Conservation (phyloP, 2,113 vertebrate species). For the Empidonax traillii region DNA sequence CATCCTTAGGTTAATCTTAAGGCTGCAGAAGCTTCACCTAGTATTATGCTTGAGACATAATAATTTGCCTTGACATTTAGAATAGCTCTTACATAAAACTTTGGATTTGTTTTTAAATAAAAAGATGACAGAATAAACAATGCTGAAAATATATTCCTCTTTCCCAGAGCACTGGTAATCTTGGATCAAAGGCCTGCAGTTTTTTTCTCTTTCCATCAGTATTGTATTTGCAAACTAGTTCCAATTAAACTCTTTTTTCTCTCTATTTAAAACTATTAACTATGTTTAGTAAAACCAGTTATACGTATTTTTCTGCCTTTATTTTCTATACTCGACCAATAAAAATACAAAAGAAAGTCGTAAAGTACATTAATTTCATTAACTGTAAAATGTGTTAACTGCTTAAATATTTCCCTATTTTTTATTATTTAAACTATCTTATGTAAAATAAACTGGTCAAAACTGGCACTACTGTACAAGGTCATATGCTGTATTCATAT, state of each 20-base stretch:
- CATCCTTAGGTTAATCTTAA: background rate
- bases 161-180: background rate
- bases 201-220: background rate
- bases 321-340: background rate
- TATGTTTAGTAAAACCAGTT: background rate
- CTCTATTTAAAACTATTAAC: background rate
- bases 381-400: background rate
- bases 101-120: background rate
- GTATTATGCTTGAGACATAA: background rate
- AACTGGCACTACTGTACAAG: background rate
- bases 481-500: background rate
- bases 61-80: constrained; percentile 14
- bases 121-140: background rate
- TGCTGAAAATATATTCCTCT: background rate
- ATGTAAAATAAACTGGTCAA: background rate
- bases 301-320: background rate
- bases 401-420: background rate
- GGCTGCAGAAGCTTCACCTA: constrained; percentile 8
- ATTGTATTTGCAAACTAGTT: background rate
- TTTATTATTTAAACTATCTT: background rate
- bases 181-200: background rate
- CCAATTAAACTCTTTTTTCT: background rate
- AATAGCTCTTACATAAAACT: constrained; percentile 17
- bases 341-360: background rate
- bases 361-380: background rate